A percentile compares a stretch with the other conserved stretches of the same genome.
Evolutionary conservation across 2,888 invertebrate species (phyloP).

Genomic region (Sphaerophoria rueppellii): DNA sequence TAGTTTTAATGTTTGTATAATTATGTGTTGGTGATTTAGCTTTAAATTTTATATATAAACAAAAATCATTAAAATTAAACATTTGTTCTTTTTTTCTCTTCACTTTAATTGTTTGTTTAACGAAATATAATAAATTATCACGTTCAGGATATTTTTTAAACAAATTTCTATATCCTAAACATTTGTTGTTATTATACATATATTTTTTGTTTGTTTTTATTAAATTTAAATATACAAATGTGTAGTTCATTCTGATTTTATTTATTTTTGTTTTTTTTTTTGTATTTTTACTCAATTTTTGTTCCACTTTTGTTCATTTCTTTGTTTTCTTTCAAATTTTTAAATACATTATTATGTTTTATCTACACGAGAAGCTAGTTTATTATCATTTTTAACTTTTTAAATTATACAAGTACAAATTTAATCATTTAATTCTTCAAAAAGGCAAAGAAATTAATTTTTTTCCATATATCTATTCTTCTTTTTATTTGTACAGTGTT

Average conservation of each 20-base stretch:
- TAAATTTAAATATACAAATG: slow-evolving; percentile 50
- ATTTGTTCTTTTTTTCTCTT: slow-evolving; percentile 1
- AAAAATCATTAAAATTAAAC: slow-evolving; percentile 42
- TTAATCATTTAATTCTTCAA: slow-evolving; percentile 8
- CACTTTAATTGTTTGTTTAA: background rate
- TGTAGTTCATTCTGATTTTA: background rate
- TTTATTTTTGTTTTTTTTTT: slow-evolving; percentile 23
- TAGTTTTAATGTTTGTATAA: slow-evolving; percentile 6
- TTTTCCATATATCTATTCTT: slow-evolving; percentile 11
- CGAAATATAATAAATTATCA: slow-evolving; percentile 57
- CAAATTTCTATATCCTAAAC: slow-evolving; percentile 77
- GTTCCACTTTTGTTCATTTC: slow-evolving; percentile 56
- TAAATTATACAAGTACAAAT: slow-evolving; percentile 38
- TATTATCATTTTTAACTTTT: background rate
- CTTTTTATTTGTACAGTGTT: slow-evolving; percentile 25
- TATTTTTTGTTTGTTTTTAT: slow-evolving; percentile 38
- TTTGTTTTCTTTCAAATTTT: slow-evolving; percentile 16
- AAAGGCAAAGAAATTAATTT: slow-evolving; percentile 46
- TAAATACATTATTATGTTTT: slow-evolving; percentile 35
- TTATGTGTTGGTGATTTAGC: slow-evolving; percentile 28
- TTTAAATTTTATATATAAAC: slow-evolving; percentile 38
- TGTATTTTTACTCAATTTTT: slow-evolving; percentile 55
- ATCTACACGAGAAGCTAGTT: slow-evolving; percentile 57
- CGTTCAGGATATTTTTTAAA: slow-evolving; percentile 77
- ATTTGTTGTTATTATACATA: slow-evolving; percentile 45